phyloP scores from a whole-genome alignment of 2,888 invertebrate species.

The Apodemia mormo region DNA sequence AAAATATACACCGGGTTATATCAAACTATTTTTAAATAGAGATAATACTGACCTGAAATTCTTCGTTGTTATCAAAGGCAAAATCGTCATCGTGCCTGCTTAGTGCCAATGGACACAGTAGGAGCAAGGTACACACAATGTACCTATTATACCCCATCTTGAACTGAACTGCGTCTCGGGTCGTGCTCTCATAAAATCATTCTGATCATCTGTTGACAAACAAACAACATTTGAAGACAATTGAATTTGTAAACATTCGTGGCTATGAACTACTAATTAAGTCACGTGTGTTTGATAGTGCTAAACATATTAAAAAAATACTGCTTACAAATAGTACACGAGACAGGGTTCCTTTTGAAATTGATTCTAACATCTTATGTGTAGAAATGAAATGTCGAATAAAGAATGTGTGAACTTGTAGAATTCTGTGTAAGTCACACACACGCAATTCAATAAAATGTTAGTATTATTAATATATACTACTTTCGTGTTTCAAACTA shows the following conservation, averaged over 20 bases:
- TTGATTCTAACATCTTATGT: not conserved
- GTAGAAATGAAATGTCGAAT: too few species aligned
- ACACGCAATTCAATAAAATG: too few species aligned
- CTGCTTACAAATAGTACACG: not conserved
- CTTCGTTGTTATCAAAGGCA: conserved; percentile 75
- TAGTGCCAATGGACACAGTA: conserved; percentile 69
- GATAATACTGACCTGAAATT: conserved; percentile 62
- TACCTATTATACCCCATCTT: conserved; percentile 63
- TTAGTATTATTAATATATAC: too few species aligned
- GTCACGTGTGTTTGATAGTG: not conserved
- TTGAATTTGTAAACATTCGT: not conserved
- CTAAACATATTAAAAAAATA: not conserved
- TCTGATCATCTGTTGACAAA: conserved; percentile 63
- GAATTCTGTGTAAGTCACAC: too few species aligned
- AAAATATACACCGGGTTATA: not conserved
- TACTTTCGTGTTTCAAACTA: too few species aligned
- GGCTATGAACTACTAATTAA: not conserved
- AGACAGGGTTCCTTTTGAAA: not conserved
- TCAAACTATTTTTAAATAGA: not conserved
- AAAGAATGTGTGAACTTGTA: too few species aligned
- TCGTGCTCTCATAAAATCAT: conserved; percentile 68
- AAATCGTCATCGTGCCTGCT: conserved; percentile 76
- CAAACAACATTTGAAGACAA: conserved; percentile 19
- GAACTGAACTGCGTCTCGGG: conserved; percentile 42
- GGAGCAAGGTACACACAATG: conserved; percentile 62